phyloP scores from a whole-genome alignment of 2,797 vertebrate genomes.

The Champsocephalus esox region DNA sequence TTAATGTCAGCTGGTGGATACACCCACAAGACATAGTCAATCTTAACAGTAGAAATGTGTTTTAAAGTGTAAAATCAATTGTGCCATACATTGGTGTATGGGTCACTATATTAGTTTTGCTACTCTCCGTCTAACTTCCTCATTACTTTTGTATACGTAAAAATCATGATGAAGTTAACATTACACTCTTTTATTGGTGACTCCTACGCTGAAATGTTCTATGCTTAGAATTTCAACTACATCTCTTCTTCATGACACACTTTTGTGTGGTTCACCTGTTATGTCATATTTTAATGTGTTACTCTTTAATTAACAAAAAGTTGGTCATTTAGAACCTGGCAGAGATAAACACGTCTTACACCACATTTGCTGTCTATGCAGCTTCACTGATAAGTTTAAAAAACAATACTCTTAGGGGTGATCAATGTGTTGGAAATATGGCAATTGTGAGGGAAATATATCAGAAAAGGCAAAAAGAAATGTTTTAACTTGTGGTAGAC shows the following conservation, averaged over 20 bases:
- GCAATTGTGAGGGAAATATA: neutral
- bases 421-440: neutral
- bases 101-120: neutral
- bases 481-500: neutral
- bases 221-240: neutral
- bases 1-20: conserved; percentile 7
- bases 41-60: conserved; percentile 1
- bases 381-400: neutral
- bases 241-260: neutral
- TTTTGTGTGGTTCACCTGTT: neutral
- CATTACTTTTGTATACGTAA: neutral
- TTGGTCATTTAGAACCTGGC: too few species aligned
- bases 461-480: neutral
- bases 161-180: neutral
- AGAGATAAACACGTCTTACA: too few species aligned
- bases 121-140: neutral
- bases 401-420: neutral
- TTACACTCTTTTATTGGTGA: too few species aligned
- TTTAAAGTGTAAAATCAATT: conserved; percentile 4
- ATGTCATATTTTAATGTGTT: neutral
- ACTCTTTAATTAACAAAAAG: neutral
- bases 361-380: neutral
- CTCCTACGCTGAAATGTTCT: neutral
- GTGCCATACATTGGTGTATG: neutral
- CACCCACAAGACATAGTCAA: neutral